Percentiles rank a stretch among this genome's conserved stretches.
These are phyloP conservation scores for Drosophila acutilabella DNA, from an alignment of 2,888 invertebrate species.

Conservation along the genomic window DNA sequence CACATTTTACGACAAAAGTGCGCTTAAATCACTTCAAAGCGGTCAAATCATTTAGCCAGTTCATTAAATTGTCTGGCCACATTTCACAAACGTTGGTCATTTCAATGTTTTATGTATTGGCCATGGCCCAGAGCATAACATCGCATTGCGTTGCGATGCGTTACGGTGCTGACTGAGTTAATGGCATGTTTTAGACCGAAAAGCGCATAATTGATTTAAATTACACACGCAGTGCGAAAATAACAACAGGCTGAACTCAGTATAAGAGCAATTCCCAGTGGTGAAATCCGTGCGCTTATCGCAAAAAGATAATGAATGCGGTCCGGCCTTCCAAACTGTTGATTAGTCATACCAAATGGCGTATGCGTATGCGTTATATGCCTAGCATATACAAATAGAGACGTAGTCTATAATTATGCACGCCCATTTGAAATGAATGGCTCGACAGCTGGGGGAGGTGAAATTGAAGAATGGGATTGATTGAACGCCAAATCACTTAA, in stretches of 20 bases:
- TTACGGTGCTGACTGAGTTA: conserved; percentile 24
- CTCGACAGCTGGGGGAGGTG: too few species aligned
- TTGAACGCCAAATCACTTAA: conserved; percentile 77
- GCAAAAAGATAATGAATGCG: conserved; percentile 65
- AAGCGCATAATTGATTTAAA: conserved; percentile 73
- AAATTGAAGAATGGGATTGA: conserved; percentile 45
- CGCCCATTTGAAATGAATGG: conserved; percentile 22
- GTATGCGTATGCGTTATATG: conserved; percentile 57
- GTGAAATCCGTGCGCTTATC: conserved; percentile 49
- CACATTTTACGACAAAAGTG: conserved; percentile 2
- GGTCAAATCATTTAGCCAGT: conserved; percentile 32
- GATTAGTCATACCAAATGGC: conserved; percentile 57
- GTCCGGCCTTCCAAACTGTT: conserved; percentile 46
- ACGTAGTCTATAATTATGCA: conserved; percentile 59
- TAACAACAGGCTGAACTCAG: conserved; percentile 23
- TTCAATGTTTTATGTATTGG: conserved; percentile 38
- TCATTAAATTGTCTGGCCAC: conserved; percentile 42
- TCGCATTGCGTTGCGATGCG: background rate
- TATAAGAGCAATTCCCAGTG: conserved; percentile 43
- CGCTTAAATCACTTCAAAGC: conserved; percentile 28
- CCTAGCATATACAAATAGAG: conserved; percentile 58
- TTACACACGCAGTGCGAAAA: conserved; percentile 34
- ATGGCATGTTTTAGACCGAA: conserved; percentile 46
- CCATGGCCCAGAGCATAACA: background rate
- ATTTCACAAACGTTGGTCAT: conserved; percentile 23